Percentiles rank a stretch among this genome's conserved stretches.
Conservation (phyloP, 2,888 invertebrate genomes). For the Nasonovia ribisnigri region DNA sequence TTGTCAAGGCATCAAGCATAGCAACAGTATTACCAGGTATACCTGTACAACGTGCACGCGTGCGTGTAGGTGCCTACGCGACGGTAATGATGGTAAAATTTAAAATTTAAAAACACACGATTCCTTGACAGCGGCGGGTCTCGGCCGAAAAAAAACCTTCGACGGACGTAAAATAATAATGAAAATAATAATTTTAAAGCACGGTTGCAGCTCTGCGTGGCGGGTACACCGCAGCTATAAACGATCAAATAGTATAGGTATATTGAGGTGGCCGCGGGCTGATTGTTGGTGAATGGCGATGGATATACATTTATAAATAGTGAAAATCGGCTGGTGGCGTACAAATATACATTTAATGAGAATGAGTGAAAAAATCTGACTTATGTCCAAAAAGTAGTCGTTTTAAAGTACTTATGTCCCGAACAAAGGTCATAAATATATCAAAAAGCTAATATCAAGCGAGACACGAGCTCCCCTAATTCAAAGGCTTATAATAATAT, state of each 20-base stretch:
- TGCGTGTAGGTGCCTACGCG: background rate
- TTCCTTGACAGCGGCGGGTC: conserved; percentile 10
- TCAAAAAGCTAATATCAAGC: background rate
- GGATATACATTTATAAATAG: background rate
- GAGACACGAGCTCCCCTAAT: background rate
- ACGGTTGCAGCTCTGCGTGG: background rate
- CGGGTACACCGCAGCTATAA: background rate
- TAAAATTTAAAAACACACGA: conserved; percentile 19
- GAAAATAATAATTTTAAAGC: background rate
- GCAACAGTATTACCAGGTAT: background rate
- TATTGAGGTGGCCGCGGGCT: background rate
- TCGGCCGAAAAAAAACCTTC: conserved; percentile 13
- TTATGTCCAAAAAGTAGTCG: background rate
- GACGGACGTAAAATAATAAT: background rate
- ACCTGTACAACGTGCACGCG: background rate
- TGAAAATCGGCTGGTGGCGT: background rate
- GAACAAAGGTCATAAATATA: background rate
- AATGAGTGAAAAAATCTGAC: background rate
- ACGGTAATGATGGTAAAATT: background rate
- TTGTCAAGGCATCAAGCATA: conserved; percentile 51
- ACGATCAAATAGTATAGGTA: background rate
- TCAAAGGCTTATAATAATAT: background rate
- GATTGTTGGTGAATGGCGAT: background rate
- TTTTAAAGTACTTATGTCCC: background rate
- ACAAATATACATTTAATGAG: background rate